Evolutionary conservation across 2,888 invertebrate species (phyloP).

Genomic region (Nesidiocoris tenuis): DNA sequence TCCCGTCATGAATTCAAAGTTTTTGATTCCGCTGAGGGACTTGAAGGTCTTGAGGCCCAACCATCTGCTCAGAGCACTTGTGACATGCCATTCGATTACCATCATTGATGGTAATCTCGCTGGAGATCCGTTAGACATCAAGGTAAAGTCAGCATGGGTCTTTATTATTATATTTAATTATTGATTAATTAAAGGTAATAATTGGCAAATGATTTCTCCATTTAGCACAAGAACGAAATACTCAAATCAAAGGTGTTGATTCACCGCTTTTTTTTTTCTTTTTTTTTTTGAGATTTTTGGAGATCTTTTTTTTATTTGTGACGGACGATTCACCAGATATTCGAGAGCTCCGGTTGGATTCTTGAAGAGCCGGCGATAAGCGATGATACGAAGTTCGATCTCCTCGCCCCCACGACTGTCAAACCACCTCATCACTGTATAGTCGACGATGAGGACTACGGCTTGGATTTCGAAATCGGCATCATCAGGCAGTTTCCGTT

Average conservation of each 20-base stretch:
- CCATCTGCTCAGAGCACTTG: conserved; percentile 72
- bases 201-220: neutral
- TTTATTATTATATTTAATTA: too few relatives aligned
- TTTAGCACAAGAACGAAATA: neutral
- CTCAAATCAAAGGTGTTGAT: too few relatives aligned
- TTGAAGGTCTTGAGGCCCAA: conserved; percentile 58
- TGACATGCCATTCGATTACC: conserved; percentile 89
- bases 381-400: conserved; percentile 80
- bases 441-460: conserved; percentile 24
- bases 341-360: conserved; percentile 89
- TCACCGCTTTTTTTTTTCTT: too few relatives aligned
- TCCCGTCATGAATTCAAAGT: conserved; percentile 59
- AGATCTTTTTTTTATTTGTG: too few relatives aligned
- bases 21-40: conserved; percentile 58
- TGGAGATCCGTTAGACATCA: conserved; percentile 94
- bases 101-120: conserved; percentile 81
- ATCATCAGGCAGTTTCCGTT: conserved; percentile 85
- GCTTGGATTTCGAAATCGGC: conserved; percentile 67
- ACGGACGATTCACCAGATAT: conserved; percentile 85
- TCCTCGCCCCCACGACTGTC: conserved; percentile 83
- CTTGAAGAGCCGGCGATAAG: conserved; percentile 84
- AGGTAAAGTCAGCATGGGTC: too few relatives aligned
- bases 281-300: too few relatives aligned
- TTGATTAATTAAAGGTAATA: neutral
- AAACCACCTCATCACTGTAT: conserved; percentile 58